Conservation (phyloP, 2,888 invertebrate genomes). For the Fragum whitleyi region DNA sequence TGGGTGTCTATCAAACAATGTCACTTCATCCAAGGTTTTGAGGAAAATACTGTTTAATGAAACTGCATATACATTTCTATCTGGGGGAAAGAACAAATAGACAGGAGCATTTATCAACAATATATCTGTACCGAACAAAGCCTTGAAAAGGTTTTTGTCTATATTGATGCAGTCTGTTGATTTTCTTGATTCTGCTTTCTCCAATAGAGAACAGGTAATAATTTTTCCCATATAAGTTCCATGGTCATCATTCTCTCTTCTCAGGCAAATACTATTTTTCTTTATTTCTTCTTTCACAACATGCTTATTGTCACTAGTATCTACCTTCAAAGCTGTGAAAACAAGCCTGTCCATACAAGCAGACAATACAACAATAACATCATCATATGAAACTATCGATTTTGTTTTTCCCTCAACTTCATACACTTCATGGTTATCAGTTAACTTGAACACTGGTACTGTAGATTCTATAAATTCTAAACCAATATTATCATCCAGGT, state of each 20-base stretch:
- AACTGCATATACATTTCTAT: conserved; percentile 49
- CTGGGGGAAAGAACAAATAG: conserved; percentile 49
- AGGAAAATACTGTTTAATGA: conserved; percentile 33
- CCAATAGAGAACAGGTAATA: conserved; percentile 27
- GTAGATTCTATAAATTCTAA: conserved; percentile 5
- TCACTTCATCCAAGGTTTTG: background rate
- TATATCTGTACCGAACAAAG: conserved; percentile 48
- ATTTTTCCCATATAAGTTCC: conserved; percentile 25
- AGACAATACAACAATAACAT: conserved; percentile 5
- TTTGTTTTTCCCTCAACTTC: background rate
- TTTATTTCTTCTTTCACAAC: background rate
- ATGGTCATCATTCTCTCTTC: background rate
- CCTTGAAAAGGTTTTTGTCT: conserved; percentile 36
- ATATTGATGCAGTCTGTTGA: conserved; percentile 30
- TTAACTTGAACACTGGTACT: conserved; percentile 26
- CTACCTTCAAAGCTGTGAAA: conserved; percentile 1
- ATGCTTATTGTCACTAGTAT: background rate
- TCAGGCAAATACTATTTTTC: background rate
- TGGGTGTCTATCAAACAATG: background rate
- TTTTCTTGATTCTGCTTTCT: background rate
- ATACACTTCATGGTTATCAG: conserved; percentile 15
- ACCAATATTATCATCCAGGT: background rate
- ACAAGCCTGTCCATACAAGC: background rate
- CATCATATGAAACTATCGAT: background rate
- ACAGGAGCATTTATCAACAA: conserved; percentile 48